phyloP scores from a whole-genome alignment of 1,140 invertebrate species.

The Gryllus bimaculatus region DNA sequence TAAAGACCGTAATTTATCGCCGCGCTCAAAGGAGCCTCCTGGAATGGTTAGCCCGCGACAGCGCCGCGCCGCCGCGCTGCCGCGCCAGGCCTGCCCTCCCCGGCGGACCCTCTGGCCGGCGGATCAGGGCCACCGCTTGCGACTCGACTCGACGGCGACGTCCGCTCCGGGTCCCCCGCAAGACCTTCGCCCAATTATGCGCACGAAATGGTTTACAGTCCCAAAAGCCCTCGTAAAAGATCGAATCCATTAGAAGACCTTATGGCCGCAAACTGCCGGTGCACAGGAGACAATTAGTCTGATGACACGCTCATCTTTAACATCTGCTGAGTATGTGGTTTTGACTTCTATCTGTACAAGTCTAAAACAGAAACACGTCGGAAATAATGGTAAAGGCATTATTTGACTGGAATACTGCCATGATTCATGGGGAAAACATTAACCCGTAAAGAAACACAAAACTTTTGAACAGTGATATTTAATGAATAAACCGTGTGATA shows the following conservation, averaged over 20 bases:
- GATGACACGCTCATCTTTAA: not conserved
- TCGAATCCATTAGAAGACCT: not conserved
- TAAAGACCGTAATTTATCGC: not conserved
- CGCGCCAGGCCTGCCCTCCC: not conserved
- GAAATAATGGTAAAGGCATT: too few species aligned
- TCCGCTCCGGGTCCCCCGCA: not conserved
- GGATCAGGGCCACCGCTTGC: too few species aligned
- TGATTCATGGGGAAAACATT: too few species aligned
- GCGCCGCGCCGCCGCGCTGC: not conserved
- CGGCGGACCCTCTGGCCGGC: not conserved
- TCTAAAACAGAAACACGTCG: too few species aligned
- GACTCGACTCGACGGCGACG: too few species aligned
- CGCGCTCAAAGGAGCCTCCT: not conserved
- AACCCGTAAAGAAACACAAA: too few species aligned
- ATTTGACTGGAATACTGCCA: too few species aligned
- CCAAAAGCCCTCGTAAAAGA: not conserved
- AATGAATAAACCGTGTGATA: too few species aligned
- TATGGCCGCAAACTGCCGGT: not conserved
- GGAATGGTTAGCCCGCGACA: too few species aligned
- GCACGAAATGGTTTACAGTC: not conserved
- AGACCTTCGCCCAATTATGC: not conserved
- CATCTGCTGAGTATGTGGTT: too few species aligned
- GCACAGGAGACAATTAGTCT: not conserved
- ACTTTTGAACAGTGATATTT: too few species aligned
- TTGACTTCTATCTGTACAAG: too few species aligned